Evolutionary conservation across 2,797 vertebrate species (phyloP).

Genomic region (Gallinago solitaria): DNA sequence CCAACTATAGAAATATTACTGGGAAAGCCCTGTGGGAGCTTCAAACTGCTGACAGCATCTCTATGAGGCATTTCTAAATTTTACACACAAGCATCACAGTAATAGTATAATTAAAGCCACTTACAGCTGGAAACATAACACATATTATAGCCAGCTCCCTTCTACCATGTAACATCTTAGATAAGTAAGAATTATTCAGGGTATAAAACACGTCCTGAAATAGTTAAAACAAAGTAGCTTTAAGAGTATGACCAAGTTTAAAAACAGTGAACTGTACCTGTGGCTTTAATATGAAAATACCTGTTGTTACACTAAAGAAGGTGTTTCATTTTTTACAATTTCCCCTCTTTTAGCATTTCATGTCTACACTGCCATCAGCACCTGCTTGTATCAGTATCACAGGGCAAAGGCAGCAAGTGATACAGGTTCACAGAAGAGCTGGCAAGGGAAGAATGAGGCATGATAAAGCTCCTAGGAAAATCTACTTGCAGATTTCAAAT

Average conservation of each 20-base stretch:
- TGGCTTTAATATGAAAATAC: background rate
- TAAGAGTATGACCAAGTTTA: background rate
- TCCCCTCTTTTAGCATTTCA: background rate
- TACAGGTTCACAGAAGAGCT: background rate
- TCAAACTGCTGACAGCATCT: background rate
- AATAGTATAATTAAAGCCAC: background rate
- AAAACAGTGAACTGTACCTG: background rate
- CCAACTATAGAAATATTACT: background rate
- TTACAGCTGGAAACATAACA: background rate
- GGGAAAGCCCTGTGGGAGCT: background rate
- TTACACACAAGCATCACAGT: background rate
- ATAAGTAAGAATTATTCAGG: background rate
- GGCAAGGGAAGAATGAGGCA: background rate
- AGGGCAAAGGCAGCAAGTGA: background rate
- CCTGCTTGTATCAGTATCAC: background rate
- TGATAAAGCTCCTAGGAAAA: background rate
- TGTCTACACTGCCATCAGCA: background rate
- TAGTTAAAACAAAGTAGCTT: background rate
- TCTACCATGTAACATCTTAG: background rate
- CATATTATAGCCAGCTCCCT: background rate
- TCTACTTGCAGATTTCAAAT: background rate
- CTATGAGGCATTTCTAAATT: background rate
- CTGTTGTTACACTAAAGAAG: background rate
- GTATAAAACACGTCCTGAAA: background rate
- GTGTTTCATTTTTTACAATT: background rate